phyloP scores from a whole-genome alignment of 2,888 invertebrate species.

The Tetheella fluctuosa region DNA sequence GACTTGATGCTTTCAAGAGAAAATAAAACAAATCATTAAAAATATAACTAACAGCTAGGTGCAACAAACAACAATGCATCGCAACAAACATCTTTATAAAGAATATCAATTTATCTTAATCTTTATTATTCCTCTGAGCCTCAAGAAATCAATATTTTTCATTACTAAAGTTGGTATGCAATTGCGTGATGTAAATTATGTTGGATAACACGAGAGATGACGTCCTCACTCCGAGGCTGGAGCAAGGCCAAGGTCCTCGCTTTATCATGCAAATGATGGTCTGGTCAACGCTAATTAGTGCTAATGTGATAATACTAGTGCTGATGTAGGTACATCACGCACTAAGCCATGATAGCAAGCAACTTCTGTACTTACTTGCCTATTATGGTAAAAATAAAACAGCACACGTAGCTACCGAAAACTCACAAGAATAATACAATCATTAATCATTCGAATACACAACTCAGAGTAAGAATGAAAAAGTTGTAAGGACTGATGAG shows the following conservation, averaged over 20 bases:
- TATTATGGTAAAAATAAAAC: neutral
- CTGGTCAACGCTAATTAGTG: constrained; percentile 47
- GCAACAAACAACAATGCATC: no score
- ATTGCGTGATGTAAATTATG: constrained; percentile 35
- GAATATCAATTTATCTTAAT: constrained; percentile 25
- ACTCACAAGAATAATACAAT: neutral
- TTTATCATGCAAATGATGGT: constrained; percentile 64
- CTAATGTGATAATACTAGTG: constrained; percentile 42
- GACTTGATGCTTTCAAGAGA: no score
- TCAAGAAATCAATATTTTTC: neutral
- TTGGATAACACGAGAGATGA: constrained; percentile 31
- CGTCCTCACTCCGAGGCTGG: constrained; percentile 34
- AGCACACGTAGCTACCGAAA: neutral
- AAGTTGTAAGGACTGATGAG: constrained; percentile 9
- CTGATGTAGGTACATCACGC: constrained; percentile 10
- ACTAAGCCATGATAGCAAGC: neutral
- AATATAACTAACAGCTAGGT: constrained; percentile 12
- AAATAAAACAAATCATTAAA: no score
- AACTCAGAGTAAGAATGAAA: constrained; percentile 9
- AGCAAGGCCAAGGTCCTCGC: constrained; percentile 63
- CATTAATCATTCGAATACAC: constrained; percentile 26
- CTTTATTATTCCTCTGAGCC: constrained; percentile 27
- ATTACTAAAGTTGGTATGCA: neutral
- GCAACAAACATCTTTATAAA: no score
- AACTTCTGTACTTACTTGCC: no score